Evolutionary conservation across 1,140 invertebrate genomes (phyloP).

Genomic region (Hycleus cichorii): DNA sequence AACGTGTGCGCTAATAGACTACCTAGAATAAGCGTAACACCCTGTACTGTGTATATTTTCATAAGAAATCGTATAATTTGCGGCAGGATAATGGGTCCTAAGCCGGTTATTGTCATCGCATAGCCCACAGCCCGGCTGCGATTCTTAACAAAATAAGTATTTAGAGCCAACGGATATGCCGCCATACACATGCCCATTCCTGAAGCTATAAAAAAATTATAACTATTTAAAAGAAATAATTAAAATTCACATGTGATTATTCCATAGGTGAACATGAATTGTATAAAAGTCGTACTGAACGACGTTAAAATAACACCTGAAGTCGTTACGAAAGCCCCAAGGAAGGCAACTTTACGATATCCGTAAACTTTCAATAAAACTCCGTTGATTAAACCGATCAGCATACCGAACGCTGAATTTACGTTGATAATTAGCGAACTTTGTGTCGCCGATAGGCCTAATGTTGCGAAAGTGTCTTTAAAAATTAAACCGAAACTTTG

Average conservation of each 20-base stretch:
- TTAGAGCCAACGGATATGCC: constrained; percentile 46
- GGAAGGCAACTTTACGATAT: constrained; percentile 54
- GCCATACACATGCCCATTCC: constrained; percentile 54
- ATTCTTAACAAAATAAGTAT: constrained; percentile 43
- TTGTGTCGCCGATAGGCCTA: constrained; percentile 53
- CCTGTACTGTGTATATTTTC: constrained; percentile 37
- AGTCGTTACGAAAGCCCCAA: constrained; percentile 48
- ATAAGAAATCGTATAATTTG: constrained; percentile 40
- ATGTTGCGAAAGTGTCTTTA: constrained; percentile 49
- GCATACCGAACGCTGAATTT: constrained; percentile 53
- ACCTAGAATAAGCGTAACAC: constrained; percentile 42
- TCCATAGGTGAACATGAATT: constrained; percentile 56
- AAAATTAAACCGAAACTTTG: constrained; percentile 62
- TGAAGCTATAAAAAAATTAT: constrained; percentile 42
- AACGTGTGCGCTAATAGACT: constrained; percentile 40
- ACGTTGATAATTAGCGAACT: constrained; percentile 59
- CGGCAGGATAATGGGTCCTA: constrained; percentile 47
- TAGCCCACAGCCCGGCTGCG: constrained; percentile 42
- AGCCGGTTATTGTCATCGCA: constrained; percentile 41
- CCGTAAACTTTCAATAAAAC: constrained; percentile 56
- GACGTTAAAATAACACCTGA: constrained; percentile 48
- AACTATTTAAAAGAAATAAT: constrained; percentile 13
- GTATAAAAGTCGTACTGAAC: constrained; percentile 49
- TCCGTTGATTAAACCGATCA: constrained; percentile 56
- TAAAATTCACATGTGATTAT: constrained; percentile 50